A percentile compares a stretch with the other conserved stretches of the same genome.
These are phyloP conservation scores for Microtus richardsoni DNA, from an alignment of 2,113 vertebrate species.

Conservation along the genomic window DNA sequence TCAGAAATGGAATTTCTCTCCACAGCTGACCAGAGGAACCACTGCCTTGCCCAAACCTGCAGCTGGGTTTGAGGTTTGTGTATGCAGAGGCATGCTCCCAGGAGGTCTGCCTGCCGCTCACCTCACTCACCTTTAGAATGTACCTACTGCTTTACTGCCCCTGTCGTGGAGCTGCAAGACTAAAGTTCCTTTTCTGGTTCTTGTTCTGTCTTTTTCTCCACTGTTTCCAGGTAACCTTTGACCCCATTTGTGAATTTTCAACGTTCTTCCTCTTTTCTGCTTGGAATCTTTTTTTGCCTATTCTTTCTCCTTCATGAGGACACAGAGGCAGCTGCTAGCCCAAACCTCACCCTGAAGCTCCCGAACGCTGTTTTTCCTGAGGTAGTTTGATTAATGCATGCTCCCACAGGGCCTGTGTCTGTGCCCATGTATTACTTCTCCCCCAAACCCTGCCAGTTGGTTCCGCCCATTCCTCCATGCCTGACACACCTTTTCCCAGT, in stretches of 20 bases:
- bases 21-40: not conserved
- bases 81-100: not conserved
- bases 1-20: not conserved
- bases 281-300: not conserved
- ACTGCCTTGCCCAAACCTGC: not conserved
- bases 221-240: not conserved
- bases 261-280: not conserved
- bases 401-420: not conserved
- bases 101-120: too few species aligned
- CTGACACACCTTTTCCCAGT: not conserved
- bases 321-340: not conserved
- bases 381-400: not conserved
- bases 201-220: not conserved
- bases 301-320: not conserved
- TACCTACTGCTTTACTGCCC: not conserved
- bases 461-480: too few species aligned
- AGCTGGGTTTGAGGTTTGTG: not conserved
- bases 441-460: not conserved
- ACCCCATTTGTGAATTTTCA: not conserved
- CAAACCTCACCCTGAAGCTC: not conserved
- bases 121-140: not conserved
- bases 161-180: not conserved
- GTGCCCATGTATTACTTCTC: not conserved
- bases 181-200: not conserved
- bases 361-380: not conserved